Conservation (phyloP, 2,113 vertebrate genomes). For the Hippotragus niger region DNA sequence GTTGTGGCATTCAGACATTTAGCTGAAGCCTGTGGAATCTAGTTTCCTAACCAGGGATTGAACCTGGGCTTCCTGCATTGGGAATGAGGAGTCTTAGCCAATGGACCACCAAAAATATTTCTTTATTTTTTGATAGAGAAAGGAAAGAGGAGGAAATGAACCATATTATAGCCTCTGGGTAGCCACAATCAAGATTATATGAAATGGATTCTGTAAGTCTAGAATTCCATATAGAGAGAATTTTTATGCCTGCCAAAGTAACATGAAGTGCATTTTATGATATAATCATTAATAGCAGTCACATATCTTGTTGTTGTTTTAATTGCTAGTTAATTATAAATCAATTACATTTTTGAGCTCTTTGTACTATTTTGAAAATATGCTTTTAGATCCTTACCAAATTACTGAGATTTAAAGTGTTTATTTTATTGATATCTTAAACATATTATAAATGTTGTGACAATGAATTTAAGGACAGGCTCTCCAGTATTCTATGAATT, state of each 20-base stretch:
- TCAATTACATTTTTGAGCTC: background rate
- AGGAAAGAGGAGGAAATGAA: background rate
- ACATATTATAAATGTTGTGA: background rate
- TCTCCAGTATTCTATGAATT: background rate
- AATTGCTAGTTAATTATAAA: background rate
- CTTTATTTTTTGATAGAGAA: background rate
- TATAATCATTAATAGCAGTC: background rate
- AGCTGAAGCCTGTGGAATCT: background rate
- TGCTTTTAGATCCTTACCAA: background rate
- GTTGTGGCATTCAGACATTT: background rate
- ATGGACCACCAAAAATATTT: background rate
- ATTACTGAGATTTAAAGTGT: background rate
- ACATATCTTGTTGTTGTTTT: background rate
- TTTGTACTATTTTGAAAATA: background rate
- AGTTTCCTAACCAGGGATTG: background rate
- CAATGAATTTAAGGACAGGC: background rate
- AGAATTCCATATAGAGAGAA: background rate
- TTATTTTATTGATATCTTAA: constrained; percentile 6
- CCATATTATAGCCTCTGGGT: background rate
- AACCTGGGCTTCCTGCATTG: background rate
- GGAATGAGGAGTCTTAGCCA: background rate
- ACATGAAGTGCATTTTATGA: background rate
- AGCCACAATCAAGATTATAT: background rate
- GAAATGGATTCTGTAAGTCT: background rate
- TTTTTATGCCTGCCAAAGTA: background rate